A percentile compares a stretch with the other conserved stretches of the same genome.
Evolutionary conservation across 2,113 vertebrate genomes (phyloP).

Genomic region (Hippocampus zosterae): DNA sequence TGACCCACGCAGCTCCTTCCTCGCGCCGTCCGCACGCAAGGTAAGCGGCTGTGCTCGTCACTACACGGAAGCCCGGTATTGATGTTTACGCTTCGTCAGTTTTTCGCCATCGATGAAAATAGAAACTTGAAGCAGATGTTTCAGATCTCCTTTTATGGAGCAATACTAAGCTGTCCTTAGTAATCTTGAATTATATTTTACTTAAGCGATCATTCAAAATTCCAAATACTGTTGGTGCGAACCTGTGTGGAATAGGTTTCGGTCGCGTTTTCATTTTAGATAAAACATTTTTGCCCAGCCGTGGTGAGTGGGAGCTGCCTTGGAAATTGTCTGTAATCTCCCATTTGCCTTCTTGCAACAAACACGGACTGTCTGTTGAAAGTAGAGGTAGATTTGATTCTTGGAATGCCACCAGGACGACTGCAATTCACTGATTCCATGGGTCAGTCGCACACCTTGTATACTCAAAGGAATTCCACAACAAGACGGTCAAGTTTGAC

Average conservation of each 20-base stretch:
- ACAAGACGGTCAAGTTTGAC: neutral
- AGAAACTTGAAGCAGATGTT: constrained; percentile 39
- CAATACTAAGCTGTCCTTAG: no score
- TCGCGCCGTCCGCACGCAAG: constrained; percentile 27
- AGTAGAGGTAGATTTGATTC: neutral
- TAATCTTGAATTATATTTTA: no score
- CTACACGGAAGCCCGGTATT: neutral
- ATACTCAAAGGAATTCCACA: neutral
- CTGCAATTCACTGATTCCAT: neutral
- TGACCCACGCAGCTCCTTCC: constrained; percentile 34
- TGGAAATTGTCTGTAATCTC: neutral
- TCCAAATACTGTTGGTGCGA: no score
- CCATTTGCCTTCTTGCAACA: neutral
- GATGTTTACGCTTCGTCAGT: constrained; percentile 15
- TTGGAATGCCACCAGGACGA: neutral
- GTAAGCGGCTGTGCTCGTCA: constrained; percentile 23
- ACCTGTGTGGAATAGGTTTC: no score
- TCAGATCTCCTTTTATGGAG: constrained; percentile 1
- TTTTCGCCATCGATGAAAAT: neutral
- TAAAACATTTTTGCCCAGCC: neutral
- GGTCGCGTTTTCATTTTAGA: neutral
- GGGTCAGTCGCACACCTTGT: neutral
- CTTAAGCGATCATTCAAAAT: no score
- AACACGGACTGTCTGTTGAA: neutral
- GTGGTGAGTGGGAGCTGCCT: neutral